Base-by-base conservation (phyloP, 2,113 vertebrate species). In the Pongo pygmaeus region DNA sequence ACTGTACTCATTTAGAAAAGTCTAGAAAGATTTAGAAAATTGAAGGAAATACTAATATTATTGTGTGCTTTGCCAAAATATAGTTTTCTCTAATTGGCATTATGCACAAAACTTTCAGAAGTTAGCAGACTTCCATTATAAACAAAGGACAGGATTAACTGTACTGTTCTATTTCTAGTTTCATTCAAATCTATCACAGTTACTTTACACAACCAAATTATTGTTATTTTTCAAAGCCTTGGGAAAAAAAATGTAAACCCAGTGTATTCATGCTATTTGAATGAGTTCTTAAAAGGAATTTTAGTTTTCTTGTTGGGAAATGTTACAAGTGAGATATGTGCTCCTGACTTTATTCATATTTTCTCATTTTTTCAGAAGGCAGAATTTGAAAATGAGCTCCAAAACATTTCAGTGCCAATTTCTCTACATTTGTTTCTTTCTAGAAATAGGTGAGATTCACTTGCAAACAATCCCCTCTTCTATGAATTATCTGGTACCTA, bases 91-190 rank as follows among this genome's bases (percentile, higher is more conserved):
- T 92, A 46, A 83, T 43, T 93, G 30, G 6, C n/a, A 74, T 67
- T 84, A 38, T 61, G n/a, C 27, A 75, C 46, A 93, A 69, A 80
- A 93, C 32, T 91, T 86, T 72, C 32, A 89, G 59, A 85, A 96
- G 69, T 86, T 80, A 97, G 59, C 61, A 64, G 75, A 89, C 59
- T 79, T 67, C 43, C 35, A 87, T 89, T 87, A 84, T 70, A 25
- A 35, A 43, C 9, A 87, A 43, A 95, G 61, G 89, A 79, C 74
- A 83, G 12, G 78, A 77, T 94, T 64, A 89, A 78, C 27, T 18
- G 18, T 77, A 93, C 81, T 89, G 14, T 90, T 93, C 87, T 93
- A 74, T 86, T 94, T 94, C 72, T 95, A 91, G 30, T 89, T 91
- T 96, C 38, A 93, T 94, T 91, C 25, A 93, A 89, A 93, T 25